Evolutionary conservation across 2,797 vertebrate genomes (phyloP).

Genomic region (Delichon dasypus): DNA sequence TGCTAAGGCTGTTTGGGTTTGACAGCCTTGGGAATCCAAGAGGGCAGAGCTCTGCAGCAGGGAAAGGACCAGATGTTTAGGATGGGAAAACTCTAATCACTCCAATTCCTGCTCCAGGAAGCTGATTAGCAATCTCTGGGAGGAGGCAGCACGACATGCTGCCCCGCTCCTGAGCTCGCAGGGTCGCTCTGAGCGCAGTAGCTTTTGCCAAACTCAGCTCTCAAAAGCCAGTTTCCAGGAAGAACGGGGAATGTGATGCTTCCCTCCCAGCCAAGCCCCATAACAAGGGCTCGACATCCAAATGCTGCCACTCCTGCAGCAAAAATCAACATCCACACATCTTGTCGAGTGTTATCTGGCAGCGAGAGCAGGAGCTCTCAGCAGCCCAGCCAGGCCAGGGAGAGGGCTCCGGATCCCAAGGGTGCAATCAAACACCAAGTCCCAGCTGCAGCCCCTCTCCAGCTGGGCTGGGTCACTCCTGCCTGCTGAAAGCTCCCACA

Average conservation of each 20-base stretch:
- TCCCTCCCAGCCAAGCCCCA: background rate
- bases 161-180: background rate
- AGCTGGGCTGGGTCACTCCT: background rate
- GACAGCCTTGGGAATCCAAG: background rate
- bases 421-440: background rate
- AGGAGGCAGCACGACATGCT: background rate
- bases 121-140: background rate
- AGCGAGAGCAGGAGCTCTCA: background rate
- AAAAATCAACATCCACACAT: conserved; percentile 11
- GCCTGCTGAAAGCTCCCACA: background rate
- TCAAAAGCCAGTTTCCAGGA: background rate
- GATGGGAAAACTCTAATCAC: background rate
- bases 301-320: background rate
- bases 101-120: conserved; percentile 17
- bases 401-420: background rate
- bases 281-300: background rate
- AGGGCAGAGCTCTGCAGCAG: background rate
- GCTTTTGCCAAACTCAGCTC: background rate
- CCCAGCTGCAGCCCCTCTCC: conserved; percentile 28
- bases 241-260: fast-evolving
- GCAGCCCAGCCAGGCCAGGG: background rate
- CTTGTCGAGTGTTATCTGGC: background rate
- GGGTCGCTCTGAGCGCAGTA: background rate
- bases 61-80: background rate
- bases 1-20: background rate